These are phyloP conservation scores for Pavo muticus DNA, from an alignment of 2,113 vertebrate genomes.

Conservation along the genomic window DNA sequence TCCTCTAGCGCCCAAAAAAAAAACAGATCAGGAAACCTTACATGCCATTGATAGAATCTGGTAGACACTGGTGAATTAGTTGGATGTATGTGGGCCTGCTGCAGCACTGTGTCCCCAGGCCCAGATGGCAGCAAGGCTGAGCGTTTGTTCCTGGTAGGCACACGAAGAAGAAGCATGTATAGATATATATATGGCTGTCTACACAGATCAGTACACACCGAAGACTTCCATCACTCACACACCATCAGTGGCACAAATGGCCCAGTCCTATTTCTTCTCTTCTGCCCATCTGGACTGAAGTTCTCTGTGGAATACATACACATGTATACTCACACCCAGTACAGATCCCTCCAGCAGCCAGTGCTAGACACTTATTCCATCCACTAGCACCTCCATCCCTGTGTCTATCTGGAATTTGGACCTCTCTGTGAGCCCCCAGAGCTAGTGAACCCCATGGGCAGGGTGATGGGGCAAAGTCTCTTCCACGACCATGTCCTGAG, in stretches of 20 bases:
- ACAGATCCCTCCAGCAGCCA: neutral
- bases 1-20: neutral
- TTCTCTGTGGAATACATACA: neutral
- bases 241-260: neutral
- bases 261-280: neutral
- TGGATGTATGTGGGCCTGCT: neutral
- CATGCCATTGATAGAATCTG: neutral
- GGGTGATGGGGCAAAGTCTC: neutral
- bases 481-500: neutral
- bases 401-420: neutral
- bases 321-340: too few species aligned
- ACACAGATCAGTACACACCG: neutral
- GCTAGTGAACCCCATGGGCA: neutral
- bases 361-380: neutral
- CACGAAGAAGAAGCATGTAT: neutral
- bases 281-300: neutral
- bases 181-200: neutral
- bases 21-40: neutral
- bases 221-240: neutral
- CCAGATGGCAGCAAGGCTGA: neutral
- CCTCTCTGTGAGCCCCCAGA: neutral
- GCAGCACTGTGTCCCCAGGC: neutral
- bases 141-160: neutral
- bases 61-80: neutral
- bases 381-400: neutral